Base-by-base conservation (phyloP, 2,797 vertebrate species). In the Premnoplex brunnescens region DNA sequence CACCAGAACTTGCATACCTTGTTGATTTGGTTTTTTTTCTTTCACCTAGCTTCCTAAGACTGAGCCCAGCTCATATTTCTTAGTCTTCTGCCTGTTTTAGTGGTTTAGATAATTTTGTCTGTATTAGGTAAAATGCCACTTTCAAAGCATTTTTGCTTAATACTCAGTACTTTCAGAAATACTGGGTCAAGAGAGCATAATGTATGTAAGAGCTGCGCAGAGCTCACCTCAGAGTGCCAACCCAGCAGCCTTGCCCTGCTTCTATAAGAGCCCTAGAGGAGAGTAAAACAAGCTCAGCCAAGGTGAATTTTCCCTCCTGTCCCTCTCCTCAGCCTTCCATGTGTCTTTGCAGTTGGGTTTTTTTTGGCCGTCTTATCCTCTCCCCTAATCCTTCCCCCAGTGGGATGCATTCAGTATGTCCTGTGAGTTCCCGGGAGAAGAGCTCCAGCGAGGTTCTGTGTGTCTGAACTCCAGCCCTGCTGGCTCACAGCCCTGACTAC, bases 111-210 rank as follows among this genome's bases (percentile, higher is more conserved):
- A 0, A 59, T 78, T 86, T 84, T 7, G 5, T 89, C 81, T 82
- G 43, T 92, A 49, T 63, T 85, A 72, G 28, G 49, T 89, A 87
- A 92, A 91, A 75, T 58, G 55, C 28, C 39, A 39, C 71, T 91
- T 92, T 76, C 41, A 37, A 74, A 83, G 60, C 91, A 64, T 64
- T 93, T 92, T 91, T 95, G 44, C 63, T 88, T 71, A 86, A 44
- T 79, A 66, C 32, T 56, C 18, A 27, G 19, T 85, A 26, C 56
- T 85, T 77, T 5, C 55, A 84, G 58, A 73, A 84, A 51, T 66
- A 66, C 10, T 32, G 27, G 23, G n/a, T 85, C n/a, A 66, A 52
- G 74, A 85, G 30, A 89, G 32, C 27, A 13, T 43, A 69, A 44
- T 17, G 30, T 51, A 41, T 7, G 2, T 71, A 49, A 54, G 26